Conservation (phyloP, 2,888 invertebrate genomes). For the Drosophila meridionalis region DNA sequence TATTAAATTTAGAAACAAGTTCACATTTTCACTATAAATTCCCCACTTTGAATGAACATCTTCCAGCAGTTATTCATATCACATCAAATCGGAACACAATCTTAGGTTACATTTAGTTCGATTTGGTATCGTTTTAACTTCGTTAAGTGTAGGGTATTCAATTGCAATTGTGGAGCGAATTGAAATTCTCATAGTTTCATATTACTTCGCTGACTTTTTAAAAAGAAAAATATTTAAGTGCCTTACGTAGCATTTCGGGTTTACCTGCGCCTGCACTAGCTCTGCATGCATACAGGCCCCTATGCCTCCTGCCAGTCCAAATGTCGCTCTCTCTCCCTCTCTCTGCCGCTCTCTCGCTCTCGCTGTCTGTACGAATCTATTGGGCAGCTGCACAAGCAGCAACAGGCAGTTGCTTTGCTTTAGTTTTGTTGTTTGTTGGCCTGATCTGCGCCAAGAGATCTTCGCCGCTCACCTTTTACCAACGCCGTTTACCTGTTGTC, state of each 20-base stretch:
- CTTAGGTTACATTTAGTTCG: not conserved
- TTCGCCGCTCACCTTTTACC: conserved; percentile 66
- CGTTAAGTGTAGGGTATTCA: conserved; percentile 37
- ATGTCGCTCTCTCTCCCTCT: conserved; percentile 6
- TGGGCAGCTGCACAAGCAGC: conserved; percentile 68
- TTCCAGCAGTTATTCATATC: not conserved
- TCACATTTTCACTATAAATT: not conserved
- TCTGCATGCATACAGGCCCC: conserved; percentile 19
- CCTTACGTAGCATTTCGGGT: conserved; percentile 51
- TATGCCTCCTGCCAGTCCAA: conserved; percentile 45
- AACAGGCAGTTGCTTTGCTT: conserved; percentile 59
- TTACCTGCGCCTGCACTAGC: conserved; percentile 49
- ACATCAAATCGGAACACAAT: not conserved
- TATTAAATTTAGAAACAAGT: not conserved
- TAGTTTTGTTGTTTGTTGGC: conserved; percentile 54
- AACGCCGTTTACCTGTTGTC: conserved; percentile 67
- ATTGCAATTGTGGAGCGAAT: conserved; percentile 23
- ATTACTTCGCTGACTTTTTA: conserved; percentile 62
- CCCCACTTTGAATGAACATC: not conserved
- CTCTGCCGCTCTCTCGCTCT: not conserved
- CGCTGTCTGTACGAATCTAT: conserved; percentile 35
- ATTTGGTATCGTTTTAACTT: not conserved
- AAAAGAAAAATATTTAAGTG: conserved; percentile 38
- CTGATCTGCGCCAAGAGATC: conserved; percentile 65
- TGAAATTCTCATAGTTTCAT: conserved; percentile 50